Evolutionary conservation across 1,140 invertebrate genomes (phyloP).

Genomic region (Cherax destructor): DNA sequence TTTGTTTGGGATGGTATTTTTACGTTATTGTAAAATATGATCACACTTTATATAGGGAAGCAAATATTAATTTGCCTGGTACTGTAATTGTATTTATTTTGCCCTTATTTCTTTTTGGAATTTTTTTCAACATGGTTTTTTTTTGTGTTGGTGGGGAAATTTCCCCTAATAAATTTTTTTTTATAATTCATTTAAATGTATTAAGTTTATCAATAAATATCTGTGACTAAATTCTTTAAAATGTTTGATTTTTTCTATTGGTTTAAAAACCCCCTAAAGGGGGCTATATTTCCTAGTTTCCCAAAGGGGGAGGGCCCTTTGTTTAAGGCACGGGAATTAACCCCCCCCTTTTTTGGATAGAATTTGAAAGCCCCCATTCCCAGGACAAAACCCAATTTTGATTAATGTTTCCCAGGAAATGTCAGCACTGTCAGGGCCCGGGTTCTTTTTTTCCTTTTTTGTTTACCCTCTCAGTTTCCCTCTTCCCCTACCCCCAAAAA

Average conservation of each 20-base stretch:
- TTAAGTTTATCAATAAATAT: constrained; percentile 2
- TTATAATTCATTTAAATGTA: background rate
- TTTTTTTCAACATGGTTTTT: background rate
- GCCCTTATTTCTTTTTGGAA: background rate
- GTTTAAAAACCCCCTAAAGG: background rate
- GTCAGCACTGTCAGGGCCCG: too few species aligned
- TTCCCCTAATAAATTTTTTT: background rate
- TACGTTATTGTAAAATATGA: background rate
- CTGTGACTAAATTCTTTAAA: constrained; percentile 5
- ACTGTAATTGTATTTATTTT: background rate
- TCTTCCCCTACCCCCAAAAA: too few species aligned
- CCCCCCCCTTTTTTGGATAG: too few species aligned
- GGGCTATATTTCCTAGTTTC: too few species aligned
- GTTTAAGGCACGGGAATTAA: too few species aligned
- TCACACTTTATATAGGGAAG: background rate
- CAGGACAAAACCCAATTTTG: too few species aligned
- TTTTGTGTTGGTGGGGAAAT: background rate
- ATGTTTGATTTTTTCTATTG: background rate
- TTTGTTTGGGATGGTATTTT: background rate
- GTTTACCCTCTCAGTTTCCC: too few species aligned
- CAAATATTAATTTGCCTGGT: background rate
- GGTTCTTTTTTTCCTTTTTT: too few species aligned
- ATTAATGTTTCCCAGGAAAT: too few species aligned
- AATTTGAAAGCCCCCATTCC: too few species aligned
- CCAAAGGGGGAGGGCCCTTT: too few species aligned